Conservation (phyloP, 1,140 invertebrate species). For the Pogonomyrmex californicus region DNA sequence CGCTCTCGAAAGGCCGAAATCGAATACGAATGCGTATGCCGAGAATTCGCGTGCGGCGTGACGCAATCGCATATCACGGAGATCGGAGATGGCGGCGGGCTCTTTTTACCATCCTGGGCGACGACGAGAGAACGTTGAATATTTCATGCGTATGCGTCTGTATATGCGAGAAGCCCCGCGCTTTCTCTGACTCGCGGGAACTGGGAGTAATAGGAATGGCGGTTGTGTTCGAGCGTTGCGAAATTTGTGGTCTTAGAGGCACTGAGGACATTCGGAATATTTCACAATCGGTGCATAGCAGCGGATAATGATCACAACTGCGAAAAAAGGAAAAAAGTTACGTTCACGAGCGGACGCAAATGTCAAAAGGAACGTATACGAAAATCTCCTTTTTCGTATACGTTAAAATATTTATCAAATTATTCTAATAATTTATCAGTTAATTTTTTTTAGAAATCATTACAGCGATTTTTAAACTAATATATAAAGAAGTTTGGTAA, state of each 20-base stretch:
- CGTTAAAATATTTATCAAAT: not conserved
- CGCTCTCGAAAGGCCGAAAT: not conserved
- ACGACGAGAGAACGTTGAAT: constrained; percentile 27
- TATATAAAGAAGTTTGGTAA: not conserved
- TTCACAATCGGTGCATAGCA: not conserved
- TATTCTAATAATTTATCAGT: not conserved
- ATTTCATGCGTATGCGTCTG: not conserved
- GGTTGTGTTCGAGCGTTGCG: constrained; percentile 40
- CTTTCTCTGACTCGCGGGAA: constrained; percentile 45
- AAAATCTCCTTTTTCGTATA: not conserved
- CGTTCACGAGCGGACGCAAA: not conserved
- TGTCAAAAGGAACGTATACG: not conserved
- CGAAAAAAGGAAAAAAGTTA: not conserved
- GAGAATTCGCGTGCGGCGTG: constrained; percentile 11
- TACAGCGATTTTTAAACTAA: not conserved
- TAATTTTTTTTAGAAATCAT: not conserved
- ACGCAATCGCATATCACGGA: constrained; percentile 13
- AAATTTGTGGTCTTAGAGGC: constrained; percentile 14
- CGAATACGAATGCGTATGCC: not conserved
- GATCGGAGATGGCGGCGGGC: not conserved
- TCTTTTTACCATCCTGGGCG: not conserved
- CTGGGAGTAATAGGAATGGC: not conserved
- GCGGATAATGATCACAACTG: not conserved
- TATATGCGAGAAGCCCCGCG: constrained; percentile 1
- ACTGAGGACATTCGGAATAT: not conserved